These are phyloP conservation scores for Brienomyrus brachyistius DNA, from an alignment of 2,113 vertebrate species.

Conservation along the genomic window DNA sequence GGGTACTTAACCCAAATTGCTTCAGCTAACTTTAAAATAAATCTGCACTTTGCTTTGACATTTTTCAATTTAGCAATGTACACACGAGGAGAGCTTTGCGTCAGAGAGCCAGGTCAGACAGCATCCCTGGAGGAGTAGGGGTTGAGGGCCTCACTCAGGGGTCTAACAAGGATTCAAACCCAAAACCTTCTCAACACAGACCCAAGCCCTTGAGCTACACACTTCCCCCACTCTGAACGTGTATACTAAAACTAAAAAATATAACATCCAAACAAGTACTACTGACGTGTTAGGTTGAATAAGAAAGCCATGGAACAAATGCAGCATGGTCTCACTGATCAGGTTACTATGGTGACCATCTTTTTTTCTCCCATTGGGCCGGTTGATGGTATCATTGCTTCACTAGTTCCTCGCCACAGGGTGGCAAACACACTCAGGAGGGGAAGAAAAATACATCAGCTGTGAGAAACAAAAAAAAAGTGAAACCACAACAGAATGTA, in stretches of 20 bases:
- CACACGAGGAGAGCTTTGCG: not conserved
- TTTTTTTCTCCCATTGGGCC: not conserved
- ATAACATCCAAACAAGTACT: not conserved
- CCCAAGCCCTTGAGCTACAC: not conserved
- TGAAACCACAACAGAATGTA: slow-evolving; percentile 10
- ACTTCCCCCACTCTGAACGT: not conserved
- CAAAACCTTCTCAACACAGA: not conserved
- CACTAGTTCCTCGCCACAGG: not conserved
- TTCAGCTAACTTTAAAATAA: not conserved
- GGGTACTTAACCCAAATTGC: not conserved
- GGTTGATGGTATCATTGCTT: not conserved
- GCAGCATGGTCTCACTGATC: not conserved
- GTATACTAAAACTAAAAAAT: not conserved
- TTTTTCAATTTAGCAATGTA: not conserved
- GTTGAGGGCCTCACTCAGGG: not conserved
- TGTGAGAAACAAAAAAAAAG: not conserved
- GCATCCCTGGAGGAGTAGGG: not conserved
- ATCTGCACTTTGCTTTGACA: not conserved
- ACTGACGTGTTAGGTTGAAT: not conserved
- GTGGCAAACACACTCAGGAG: not conserved
- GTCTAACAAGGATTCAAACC: not conserved
- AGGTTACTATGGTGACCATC: not conserved
- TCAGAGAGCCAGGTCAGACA: not conserved
- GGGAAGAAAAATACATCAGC: not conserved
- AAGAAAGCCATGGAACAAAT: not conserved